Percentiles rank a stretch among this genome's conserved stretches.
phyloP scores from a whole-genome alignment of 1,140 invertebrate species.

The Armadillidium nasatum region DNA sequence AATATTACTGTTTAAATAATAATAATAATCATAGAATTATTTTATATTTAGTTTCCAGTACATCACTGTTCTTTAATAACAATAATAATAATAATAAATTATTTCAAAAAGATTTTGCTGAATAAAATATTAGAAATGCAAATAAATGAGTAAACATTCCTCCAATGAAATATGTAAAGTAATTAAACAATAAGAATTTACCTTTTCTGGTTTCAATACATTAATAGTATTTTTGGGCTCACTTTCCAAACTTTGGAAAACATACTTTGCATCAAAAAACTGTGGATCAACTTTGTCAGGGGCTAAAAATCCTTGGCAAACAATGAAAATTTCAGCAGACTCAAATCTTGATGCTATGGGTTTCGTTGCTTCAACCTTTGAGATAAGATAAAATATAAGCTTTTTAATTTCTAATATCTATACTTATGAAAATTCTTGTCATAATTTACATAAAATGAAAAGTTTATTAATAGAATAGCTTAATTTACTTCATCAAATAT shows the following conservation, averaged over 20 bases:
- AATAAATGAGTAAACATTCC: not conserved
- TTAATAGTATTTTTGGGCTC: conserved; percentile 61
- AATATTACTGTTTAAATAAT: no score
- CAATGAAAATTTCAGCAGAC: conserved; percentile 99
- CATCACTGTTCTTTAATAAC: no score
- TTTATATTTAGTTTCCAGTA: no score
- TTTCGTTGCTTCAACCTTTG: conserved; percentile 87
- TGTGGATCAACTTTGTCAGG: conserved; percentile 92
- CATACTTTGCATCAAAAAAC: conserved; percentile 89
- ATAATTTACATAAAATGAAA: no score
- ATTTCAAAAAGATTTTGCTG: no score
- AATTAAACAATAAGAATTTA: no score
- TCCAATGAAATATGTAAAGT: no score
- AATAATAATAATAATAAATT: no score
- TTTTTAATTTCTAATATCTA: no score
- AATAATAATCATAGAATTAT: no score
- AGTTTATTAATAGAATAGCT: not conserved
- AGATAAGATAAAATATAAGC: not conserved
- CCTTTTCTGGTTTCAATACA: conserved; percentile 44
- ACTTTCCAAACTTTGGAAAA: conserved; percentile 88
- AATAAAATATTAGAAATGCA: not conserved
- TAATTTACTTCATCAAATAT: conserved; percentile 42
- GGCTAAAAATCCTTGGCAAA: conserved; percentile 90
- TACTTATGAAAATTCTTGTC: no score
- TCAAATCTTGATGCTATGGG: conserved; percentile 96